Evolutionary conservation across 2,888 invertebrate genomes (phyloP).

Genomic region (Antitype chi): DNA sequence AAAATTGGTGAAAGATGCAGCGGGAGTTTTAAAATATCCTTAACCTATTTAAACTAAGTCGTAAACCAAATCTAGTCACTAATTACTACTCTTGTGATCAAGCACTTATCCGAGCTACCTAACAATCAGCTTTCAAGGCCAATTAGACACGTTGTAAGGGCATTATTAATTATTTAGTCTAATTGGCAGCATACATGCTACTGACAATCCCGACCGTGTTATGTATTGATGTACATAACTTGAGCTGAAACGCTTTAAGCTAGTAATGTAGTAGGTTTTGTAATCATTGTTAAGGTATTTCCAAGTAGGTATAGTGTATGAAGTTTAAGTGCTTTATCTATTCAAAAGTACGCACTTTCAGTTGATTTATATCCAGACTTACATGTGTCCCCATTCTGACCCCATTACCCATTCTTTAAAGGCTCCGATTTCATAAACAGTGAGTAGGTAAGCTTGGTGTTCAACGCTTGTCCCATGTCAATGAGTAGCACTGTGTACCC

Average conservation of each 20-base stretch:
- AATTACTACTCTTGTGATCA: neutral
- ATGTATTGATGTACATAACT: slow-evolving; percentile 4
- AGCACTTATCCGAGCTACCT: neutral
- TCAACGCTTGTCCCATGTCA: no score
- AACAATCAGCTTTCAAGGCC: neutral
- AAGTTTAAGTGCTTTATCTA: neutral
- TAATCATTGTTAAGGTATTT: neutral
- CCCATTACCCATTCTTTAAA: no score
- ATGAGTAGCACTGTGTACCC: no score
- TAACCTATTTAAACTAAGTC: no score
- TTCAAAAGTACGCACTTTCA: neutral
- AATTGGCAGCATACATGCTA: slow-evolving; percentile 16
- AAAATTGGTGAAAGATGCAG: no score
- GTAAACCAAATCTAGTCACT: no score
- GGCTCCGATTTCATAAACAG: no score
- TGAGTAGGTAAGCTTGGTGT: no score
- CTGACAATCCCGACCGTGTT: neutral
- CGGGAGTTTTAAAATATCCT: no score
- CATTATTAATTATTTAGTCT: slow-evolving; percentile 30
- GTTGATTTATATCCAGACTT: neutral
- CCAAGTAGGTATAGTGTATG: neutral
- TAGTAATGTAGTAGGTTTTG: neutral
- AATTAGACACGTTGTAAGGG: slow-evolving; percentile 34
- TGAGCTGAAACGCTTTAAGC: slow-evolving; percentile 1
- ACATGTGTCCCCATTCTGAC: neutral